Evolutionary conservation across 2,113 vertebrate species (phyloP).

Genomic region (Dicrurus megarhynchus): DNA sequence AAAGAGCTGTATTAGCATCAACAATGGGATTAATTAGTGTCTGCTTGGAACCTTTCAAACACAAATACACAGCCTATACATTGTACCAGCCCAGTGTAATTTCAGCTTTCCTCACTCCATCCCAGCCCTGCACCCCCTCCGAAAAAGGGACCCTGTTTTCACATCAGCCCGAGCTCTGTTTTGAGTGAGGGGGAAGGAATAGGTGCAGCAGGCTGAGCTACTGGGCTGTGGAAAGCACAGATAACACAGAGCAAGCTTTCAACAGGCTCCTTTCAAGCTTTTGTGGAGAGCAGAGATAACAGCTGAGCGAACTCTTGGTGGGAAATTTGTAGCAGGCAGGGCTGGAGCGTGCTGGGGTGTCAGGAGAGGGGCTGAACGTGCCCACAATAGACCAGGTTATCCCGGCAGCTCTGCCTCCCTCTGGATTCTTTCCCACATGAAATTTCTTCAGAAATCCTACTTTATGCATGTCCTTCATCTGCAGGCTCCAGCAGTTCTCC

Average conservation of each 20-base stretch:
- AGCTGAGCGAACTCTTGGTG: background rate
- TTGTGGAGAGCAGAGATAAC: slow-evolving; percentile 53
- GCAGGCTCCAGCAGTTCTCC: background rate
- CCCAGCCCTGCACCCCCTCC: background rate
- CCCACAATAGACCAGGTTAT: background rate
- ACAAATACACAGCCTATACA: background rate
- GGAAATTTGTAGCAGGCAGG: background rate
- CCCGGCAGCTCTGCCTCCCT: background rate
- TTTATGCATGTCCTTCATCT: background rate
- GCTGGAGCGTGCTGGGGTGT: background rate
- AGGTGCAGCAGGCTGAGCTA: background rate
- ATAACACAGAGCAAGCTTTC: slow-evolving; percentile 48
- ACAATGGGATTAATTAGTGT: slow-evolving; percentile 74
- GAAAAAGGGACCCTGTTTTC: background rate
- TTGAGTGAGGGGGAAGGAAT: background rate
- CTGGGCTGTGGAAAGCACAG: slow-evolving; percentile 32
- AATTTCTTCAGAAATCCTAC: background rate
- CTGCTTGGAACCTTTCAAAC: slow-evolving; percentile 21
- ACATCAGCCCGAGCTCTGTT: background rate
- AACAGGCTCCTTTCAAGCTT: slow-evolving; percentile 20
- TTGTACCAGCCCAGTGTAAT: background rate
- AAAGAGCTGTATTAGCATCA: slow-evolving; percentile 65
- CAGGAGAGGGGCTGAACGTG: background rate
- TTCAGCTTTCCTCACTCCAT: background rate
- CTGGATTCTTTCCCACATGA: background rate